Evolutionary conservation across 2,113 vertebrate species (phyloP), one percentile per base, ranked within the genome.

Genomic region (Hiodon tergisus): DNA sequence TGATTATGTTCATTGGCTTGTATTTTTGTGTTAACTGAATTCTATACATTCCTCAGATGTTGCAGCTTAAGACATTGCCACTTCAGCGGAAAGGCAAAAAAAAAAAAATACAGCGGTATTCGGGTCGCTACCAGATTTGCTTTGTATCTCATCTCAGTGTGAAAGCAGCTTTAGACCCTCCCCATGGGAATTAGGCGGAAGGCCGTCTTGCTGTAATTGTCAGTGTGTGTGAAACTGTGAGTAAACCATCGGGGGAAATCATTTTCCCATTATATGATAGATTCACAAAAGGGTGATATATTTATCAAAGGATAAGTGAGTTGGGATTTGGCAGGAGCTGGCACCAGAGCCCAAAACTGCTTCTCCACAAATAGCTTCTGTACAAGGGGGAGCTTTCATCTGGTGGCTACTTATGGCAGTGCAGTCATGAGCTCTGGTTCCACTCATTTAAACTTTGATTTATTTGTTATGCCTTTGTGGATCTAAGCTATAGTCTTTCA

Each of bases 381-480:
- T 46, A 14, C 17, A 65, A 65, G 62, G 62, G 11, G 17, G 17
- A 65, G 17, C 17, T 10, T 46, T 65, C 17, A 10, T 46, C 62
- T 7, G 2, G 62, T 10, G 59, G 17, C 62, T 65, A 46, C 47
- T 6, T 65, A 8, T 31, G 60, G 62, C 7, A 46, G 62, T n/a
- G 62, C 47, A 8, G 17, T 16, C 47, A 5, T 6, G 16, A 14
- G 10, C 55, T 47, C 58, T 13, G 8, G 46, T 16, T 17, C 59
- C 14, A 16, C 72, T 73, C n/a, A 51, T 63, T 73, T 73, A 65
- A 52, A 13, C 60, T 65, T 54, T 17, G n/a, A 73, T 54, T n/a
- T 17, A 16, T 14, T 52, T 54, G 6, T 54, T 16, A 46, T 54
- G 8, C 60, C 51, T 16, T 16, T 17, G 59, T 62, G 62, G 47